phyloP scores from a whole-genome alignment of 1,140 invertebrate genomes.

The Trichogramma pretiosum region DNA sequence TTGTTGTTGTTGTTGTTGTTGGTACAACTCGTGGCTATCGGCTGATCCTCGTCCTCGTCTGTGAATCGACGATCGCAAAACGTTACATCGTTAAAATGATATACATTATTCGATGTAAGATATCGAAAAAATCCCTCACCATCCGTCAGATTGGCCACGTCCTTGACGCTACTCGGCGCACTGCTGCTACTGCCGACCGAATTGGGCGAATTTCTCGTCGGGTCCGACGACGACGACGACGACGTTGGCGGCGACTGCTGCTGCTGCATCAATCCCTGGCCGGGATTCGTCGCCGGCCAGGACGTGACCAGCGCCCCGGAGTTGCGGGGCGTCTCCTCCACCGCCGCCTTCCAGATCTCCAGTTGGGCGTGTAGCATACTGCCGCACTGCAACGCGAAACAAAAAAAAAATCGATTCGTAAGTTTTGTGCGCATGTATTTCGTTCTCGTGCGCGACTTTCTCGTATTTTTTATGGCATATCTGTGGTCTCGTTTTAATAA shows the following conservation, averaged over 20 bases:
- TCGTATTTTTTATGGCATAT: too few species aligned
- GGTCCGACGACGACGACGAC: too few species aligned
- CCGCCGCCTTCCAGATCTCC: slow-evolving; percentile 84
- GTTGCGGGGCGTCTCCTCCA: slow-evolving; percentile 44
- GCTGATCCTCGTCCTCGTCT: slow-evolving; percentile 58
- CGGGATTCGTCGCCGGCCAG: slow-evolving; percentile 37
- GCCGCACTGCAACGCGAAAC: slow-evolving; percentile 54
- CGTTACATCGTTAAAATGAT: background rate
- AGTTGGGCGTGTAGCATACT: slow-evolving; percentile 78
- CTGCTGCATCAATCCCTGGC: slow-evolving; percentile 31
- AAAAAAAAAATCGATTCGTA: background rate
- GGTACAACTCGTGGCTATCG: slow-evolving; percentile 17
- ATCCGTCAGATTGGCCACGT: slow-evolving; percentile 46
- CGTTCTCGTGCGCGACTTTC: too few species aligned
- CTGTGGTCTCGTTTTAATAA: too few species aligned
- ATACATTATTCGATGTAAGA: background rate
- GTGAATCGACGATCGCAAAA: slow-evolving; percentile 21
- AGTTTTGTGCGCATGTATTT: too few species aligned
- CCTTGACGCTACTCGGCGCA: slow-evolving; percentile 30
- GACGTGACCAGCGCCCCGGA: slow-evolving; percentile 35
- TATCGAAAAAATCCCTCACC: too few species aligned
- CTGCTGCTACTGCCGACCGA: too few species aligned
- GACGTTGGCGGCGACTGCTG: slow-evolving; percentile 25
- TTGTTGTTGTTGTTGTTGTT: background rate
- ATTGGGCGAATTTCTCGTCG: too few species aligned